A percentile compares a stretch with the other conserved stretches of the same genome.
These are phyloP conservation scores for Dendropsophus ebraccatus DNA, from an alignment of 2,113 vertebrate species.

Conservation along the genomic window DNA sequence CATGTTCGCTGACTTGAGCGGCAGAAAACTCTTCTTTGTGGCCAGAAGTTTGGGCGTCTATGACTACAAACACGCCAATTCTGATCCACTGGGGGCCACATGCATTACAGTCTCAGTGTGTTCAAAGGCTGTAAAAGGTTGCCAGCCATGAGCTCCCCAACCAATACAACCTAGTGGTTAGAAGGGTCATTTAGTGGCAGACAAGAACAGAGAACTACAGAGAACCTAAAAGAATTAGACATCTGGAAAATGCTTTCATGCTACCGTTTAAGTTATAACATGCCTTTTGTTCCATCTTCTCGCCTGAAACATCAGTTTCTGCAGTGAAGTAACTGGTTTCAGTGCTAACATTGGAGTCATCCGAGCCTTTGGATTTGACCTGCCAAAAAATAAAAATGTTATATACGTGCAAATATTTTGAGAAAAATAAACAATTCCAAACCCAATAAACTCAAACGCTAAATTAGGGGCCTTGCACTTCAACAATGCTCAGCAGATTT, in stretches of 20 bases:
- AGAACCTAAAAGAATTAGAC: neutral
- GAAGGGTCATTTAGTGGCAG: neutral
- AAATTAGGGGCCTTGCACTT: neutral
- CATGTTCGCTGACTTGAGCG: no score
- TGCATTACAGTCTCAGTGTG: no score
- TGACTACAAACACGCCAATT: no score
- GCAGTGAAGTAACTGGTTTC: conserved; percentile 35
- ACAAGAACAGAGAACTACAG: neutral
- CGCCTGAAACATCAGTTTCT: neutral
- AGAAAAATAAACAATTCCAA: no score
- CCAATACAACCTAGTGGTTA: neutral
- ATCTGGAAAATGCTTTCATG: neutral
- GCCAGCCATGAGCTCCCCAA: neutral
- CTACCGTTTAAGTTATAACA: neutral
- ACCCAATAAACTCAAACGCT: neutral
- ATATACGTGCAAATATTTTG: neutral
- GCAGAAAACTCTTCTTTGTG: no score
- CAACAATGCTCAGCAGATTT: no score
- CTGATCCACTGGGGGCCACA: no score
- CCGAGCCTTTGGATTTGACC: neutral
- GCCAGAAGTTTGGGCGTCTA: no score
- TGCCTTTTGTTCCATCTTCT: conserved; percentile 11
- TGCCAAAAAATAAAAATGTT: neutral
- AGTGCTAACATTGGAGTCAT: neutral
- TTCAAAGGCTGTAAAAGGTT: neutral